phyloP scores from a whole-genome alignment of 2,888 invertebrate genomes.

The Phorcus lineatus region DNA sequence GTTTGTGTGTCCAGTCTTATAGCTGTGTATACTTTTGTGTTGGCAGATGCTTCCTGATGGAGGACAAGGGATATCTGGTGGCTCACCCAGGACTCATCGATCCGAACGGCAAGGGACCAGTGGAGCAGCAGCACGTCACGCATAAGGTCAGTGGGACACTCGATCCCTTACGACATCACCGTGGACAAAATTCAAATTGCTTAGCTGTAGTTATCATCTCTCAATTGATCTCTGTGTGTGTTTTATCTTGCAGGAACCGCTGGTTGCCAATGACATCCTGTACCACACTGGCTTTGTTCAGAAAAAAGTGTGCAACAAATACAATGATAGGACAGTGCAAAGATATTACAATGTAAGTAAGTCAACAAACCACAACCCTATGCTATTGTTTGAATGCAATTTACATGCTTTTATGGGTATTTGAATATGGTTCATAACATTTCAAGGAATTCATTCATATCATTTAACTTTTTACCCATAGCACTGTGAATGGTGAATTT shows the following conservation, averaged over 20 bases:
- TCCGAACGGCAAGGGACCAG: conserved; percentile 80
- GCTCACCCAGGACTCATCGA: conserved; percentile 87
- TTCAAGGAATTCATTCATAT: not conserved
- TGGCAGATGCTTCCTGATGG: conserved; percentile 87
- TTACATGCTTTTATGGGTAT: no score
- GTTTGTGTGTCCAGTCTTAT: no score
- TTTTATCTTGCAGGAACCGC: conserved; percentile 80
- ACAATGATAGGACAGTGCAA: conserved; percentile 89
- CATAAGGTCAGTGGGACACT: conserved; percentile 77
- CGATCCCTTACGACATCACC: no score
- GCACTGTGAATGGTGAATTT: not conserved
- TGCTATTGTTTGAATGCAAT: no score
- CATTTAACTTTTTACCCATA: not conserved
- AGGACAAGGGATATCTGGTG: conserved; percentile 90
- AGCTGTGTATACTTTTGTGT: not conserved
- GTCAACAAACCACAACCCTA: not conserved
- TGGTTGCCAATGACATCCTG: conserved; percentile 91
- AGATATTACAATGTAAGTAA: conserved; percentile 78
- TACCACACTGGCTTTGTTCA: conserved; percentile 89
- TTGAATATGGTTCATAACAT: no score
- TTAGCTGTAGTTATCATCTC: no score
- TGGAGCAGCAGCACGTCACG: conserved; percentile 91
- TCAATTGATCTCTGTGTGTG: no score
- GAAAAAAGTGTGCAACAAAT: conserved; percentile 89
- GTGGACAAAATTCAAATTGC: no score